Evolutionary conservation across 2,113 vertebrate species (phyloP).

Genomic region (Phaethornis superciliosus): DNA sequence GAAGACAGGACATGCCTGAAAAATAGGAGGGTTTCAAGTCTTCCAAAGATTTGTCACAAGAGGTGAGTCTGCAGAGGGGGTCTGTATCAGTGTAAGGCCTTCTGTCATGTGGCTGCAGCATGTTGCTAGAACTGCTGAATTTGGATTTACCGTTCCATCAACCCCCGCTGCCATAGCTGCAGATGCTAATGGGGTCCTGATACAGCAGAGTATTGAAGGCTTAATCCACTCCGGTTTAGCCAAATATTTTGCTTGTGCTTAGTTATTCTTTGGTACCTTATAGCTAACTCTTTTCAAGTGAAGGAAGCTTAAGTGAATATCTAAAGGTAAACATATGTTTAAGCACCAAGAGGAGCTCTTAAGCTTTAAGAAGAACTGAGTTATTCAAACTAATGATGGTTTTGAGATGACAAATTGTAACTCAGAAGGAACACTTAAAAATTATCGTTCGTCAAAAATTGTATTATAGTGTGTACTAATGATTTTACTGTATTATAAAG

Average conservation of each 20-base stretch:
- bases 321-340: not conserved
- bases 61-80: not conserved
- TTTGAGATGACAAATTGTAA: not conserved
- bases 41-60: not conserved
- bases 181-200: not conserved
- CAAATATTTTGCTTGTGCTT: not conserved
- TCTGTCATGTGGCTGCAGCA: not conserved
- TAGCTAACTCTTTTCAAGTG: not conserved
- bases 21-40: not conserved
- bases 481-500: slow-evolving; percentile 9
- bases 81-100: not conserved
- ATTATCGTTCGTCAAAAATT: not conserved
- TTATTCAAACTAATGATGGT: not conserved
- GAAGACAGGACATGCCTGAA: not conserved
- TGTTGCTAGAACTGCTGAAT: not conserved
- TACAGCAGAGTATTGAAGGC: not conserved
- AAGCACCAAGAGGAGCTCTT: not conserved
- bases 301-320: not conserved
- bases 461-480: not conserved
- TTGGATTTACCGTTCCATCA: not conserved
- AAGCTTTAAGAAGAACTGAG: not conserved
- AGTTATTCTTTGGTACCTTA: not conserved
- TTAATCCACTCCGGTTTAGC: not conserved
- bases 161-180: not conserved
- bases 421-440: slow-evolving; percentile 10